Base-by-base conservation (phyloP, 2,113 vertebrate genomes). In the Hemiprocne comata region DNA sequence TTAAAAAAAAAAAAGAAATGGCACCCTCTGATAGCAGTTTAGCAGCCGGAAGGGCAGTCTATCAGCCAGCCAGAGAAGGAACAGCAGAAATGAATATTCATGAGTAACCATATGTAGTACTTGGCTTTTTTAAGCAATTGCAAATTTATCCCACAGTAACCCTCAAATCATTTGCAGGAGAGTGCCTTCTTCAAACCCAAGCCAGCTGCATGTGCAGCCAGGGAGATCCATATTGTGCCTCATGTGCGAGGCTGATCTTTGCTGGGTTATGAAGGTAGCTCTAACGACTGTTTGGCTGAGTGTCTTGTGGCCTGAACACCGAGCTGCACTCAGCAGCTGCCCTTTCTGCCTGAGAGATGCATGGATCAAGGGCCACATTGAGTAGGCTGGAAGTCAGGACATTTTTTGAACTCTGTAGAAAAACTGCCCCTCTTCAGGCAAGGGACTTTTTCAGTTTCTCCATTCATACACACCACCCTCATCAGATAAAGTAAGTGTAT, bases 111-210 rank as follows among this genome's bases (percentile, higher is more conserved):
- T 67, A 64, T 77, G 72, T 48, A 89, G 42, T 7, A 34, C 48
- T 93, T 9, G 4, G 42, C 60, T 95, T 90, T 71, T 89, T 80
- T 90, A 67, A 91, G 82, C 60, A 88, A 50, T 86, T 94, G 82
- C 71, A 61, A 53, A 69, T 93, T 89, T 84, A 90, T 94, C 85
- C 88, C 44, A 42, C 48, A 80, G 72, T 67, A 92, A 95, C 76
- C 75, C 50, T 67, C 0, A 1, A 74, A 88, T 78, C 44, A 53
- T 88, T 91, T 92, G 71, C 69, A 57, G 72, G 16, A 84, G 50
- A 38, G 77, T 75, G 28, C 82, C 33, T 71, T 78, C 55, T 74
- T 80, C 82, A 67, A 90, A 88, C 34, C 82, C 65, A 64, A 83
- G 81, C 40, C 85, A 91, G 71, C 51, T 93, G 71, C 48, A 77